A percentile compares a stretch with the other conserved stretches of the same genome.
Evolutionary conservation across 2,113 vertebrate species (phyloP).

Genomic region (Vireo altiloquus): DNA sequence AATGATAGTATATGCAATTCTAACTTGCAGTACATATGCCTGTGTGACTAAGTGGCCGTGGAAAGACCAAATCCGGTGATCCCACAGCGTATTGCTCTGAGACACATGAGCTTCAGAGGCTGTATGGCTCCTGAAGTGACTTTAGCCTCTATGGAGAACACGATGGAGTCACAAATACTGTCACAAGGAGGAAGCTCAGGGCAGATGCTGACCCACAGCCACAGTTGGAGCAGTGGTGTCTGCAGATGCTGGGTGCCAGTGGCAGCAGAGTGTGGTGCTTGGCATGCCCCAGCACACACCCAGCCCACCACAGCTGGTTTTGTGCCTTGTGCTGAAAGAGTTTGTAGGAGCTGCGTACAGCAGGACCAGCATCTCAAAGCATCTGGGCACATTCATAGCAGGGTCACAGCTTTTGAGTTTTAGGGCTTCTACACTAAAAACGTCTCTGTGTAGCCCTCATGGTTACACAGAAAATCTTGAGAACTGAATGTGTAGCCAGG

Average conservation of each 20-base stretch:
- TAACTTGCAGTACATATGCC: neutral
- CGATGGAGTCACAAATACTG: neutral
- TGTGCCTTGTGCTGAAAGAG: rapidly evolving
- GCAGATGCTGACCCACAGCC: rapidly evolving
- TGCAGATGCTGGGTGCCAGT: rapidly evolving
- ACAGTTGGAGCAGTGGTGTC: neutral
- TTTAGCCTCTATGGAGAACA: neutral
- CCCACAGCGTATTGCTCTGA: neutral
- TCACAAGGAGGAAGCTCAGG: neutral
- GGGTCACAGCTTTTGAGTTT: neutral
- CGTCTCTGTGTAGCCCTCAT: neutral
- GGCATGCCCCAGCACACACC: neutral
- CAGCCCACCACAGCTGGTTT: neutral
- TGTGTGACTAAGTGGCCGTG: neutral
- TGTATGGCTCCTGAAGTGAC: neutral
- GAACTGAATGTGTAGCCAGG: neutral
- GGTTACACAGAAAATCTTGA: neutral
- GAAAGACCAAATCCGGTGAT: neutral
- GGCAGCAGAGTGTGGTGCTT: neutral
- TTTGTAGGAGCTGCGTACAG: neutral
- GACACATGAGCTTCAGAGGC: neutral
- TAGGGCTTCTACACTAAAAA: neutral
- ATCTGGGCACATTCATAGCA: neutral
- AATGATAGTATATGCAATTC: neutral
- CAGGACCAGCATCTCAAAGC: neutral